A percentile compares a stretch with the other conserved stretches of the same genome.
Evolutionary conservation across 1,140 invertebrate species (phyloP).

Genomic region (Penaeus indicus): DNA sequence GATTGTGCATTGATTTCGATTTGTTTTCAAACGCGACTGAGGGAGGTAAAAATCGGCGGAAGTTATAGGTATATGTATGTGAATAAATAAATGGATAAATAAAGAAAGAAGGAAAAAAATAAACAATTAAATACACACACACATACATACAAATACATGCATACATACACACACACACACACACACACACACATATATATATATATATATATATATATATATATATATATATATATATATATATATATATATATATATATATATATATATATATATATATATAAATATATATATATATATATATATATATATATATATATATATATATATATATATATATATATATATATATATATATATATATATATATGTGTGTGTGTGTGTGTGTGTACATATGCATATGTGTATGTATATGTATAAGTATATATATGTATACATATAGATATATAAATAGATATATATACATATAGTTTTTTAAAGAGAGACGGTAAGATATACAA

Average conservation of each 20-base stretch:
- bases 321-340: slow-evolving; percentile 12
- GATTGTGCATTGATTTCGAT: too few species aligned
- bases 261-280: background rate
- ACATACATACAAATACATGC: background rate
- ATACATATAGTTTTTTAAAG: too few species aligned
- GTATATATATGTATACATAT: too few species aligned
- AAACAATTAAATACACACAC: too few species aligned
- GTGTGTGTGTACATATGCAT: background rate
- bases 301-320: slow-evolving; percentile 12
- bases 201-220: slow-evolving; percentile 20
- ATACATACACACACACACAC: background rate
- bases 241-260: slow-evolving; percentile 20
- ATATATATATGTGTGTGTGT: background rate
- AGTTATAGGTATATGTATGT: too few species aligned
- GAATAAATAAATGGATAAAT: too few species aligned
- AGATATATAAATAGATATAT: too few species aligned
- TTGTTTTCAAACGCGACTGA: too few species aligned
- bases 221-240: slow-evolving; percentile 16
- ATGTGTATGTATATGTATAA: background rate
- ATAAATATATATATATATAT: slow-evolving; percentile 7
- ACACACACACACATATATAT: slow-evolving; percentile 4
- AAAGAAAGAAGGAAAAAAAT: too few species aligned
- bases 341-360: background rate
- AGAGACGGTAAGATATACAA: too few species aligned
- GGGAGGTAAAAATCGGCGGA: too few species aligned